A percentile compares a stretch with the other conserved stretches of the same genome.
phyloP scores from a whole-genome alignment of 2,113 vertebrate species.

The Brachyistius frenatus region DNA sequence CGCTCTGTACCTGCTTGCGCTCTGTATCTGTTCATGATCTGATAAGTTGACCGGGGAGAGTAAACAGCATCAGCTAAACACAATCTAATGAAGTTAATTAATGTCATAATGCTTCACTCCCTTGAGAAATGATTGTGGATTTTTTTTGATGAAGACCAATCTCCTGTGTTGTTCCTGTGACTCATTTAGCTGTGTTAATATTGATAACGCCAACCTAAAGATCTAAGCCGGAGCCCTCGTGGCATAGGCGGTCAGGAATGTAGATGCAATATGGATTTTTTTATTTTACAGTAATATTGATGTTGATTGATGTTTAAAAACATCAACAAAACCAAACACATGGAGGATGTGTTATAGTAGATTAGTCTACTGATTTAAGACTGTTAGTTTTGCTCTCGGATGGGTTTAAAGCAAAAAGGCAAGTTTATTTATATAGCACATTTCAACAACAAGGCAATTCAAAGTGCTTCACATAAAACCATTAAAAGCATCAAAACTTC shows the following conservation, averaged over 20 bases:
- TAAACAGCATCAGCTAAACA: constrained; percentile 56
- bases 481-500: no score
- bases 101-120: constrained; percentile 42
- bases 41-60: constrained; percentile 32
- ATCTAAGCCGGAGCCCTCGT: constrained; percentile 3
- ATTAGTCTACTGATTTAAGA: background rate
- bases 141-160: constrained; percentile 38
- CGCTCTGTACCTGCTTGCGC: constrained; percentile 2
- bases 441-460: no score
- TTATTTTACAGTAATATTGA: background rate
- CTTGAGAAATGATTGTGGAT: constrained; percentile 58
- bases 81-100: constrained; percentile 68
- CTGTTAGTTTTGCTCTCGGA: background rate
- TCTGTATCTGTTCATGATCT: constrained; percentile 52
- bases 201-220: constrained; percentile 30
- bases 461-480: no score
- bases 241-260: background rate
- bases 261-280: background rate
- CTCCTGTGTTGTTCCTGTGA: constrained; percentile 40
- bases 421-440: no score
- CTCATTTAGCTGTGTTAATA: constrained; percentile 51
- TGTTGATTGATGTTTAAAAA: constrained; percentile 5
- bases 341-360: background rate
- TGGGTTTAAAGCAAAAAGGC: no score
- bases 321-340: background rate